Evolutionary conservation across 2,888 invertebrate species (phyloP).

Genomic region (Agrypnus murinus): DNA sequence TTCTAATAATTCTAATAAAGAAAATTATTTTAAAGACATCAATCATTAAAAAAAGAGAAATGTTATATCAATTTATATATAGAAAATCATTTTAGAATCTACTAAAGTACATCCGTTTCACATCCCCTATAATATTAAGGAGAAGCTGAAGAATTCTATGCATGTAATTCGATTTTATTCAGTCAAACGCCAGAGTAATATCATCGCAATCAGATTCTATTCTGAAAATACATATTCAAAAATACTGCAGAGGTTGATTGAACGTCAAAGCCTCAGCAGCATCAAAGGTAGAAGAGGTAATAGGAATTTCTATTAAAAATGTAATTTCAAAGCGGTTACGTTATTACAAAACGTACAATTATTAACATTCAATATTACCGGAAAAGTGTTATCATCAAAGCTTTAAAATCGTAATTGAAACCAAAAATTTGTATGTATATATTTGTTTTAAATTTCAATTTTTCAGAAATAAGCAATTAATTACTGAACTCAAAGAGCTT

Average conservation of each 20-base stretch:
- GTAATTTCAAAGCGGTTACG: slow-evolving; percentile 6
- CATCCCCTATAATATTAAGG: not conserved
- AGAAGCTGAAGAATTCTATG: slow-evolving; percentile 20
- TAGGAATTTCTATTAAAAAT: slow-evolving; percentile 11
- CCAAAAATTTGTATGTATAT: too few species aligned
- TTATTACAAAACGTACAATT: not conserved
- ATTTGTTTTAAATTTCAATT: too few species aligned
- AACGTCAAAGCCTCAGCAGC: slow-evolving; percentile 36
- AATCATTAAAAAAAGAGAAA: too few species aligned
- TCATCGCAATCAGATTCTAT: slow-evolving; percentile 40
- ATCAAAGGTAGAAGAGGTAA: slow-evolving; percentile 5
- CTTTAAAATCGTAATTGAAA: too few species aligned
- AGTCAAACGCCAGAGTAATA: slow-evolving; percentile 28
- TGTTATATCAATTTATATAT: too few species aligned
- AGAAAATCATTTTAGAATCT: too few species aligned
- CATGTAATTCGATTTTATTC: slow-evolving; percentile 32
- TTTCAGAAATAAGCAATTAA: too few species aligned
- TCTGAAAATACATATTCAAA: slow-evolving; percentile 39
- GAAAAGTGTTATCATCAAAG: too few species aligned
- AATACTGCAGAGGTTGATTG: slow-evolving; percentile 35
- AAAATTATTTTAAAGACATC: too few species aligned
- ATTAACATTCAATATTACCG: too few species aligned
- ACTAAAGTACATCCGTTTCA: not conserved
- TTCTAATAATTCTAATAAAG: too few species aligned
- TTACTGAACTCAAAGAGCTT: too few species aligned